Evolutionary conservation across 2,888 invertebrate genomes (phyloP), one percentile per base, ranked within the genome.

Genomic region (Callinectes sapidus): DNA sequence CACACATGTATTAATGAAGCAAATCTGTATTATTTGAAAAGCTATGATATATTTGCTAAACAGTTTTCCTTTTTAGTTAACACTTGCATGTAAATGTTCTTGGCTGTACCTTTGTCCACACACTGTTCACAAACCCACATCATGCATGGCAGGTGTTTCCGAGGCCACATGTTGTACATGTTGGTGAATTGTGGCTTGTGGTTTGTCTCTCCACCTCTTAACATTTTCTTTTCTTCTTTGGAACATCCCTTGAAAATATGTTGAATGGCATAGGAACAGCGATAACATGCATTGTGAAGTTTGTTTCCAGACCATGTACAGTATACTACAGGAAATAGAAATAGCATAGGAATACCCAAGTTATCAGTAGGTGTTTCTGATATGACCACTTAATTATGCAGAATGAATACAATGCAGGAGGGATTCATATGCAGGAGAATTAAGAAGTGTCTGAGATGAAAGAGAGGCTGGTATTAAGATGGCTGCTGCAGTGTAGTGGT

Each of bases 41-140:
- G 23, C 2, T 61, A 1, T 18, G 61, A 48, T 10, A 48, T 48
- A 48, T 48, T 48, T 48, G 10, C 48, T 48, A 48, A 48, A 48
- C 48, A 48, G 10, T 48, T 48, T 48, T 8, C 48, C 48, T 48
- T 48, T 13, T n/a, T n/a, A n/a, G 54, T 89, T n/a, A n/a, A 89
- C 54, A 61, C 54, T 10, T 54, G 71, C 48, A 77, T 90, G 71
- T 1, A 71, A 71, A 77, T 28, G 39, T 66, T 18, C 28, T 66
- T 90, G 71, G n/a, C 18, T 90, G 66, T 16, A 90, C 28, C 55
- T 90, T 66, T 71, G 66, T 35, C 16, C 66, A 90, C 66, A 71
- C 32, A 89, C 55, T 48, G 18, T 14, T 42, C n/a, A 86, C 32
- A 86, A 71, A 71, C 10, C 71, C 71, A 28, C 71, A 71, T n/a